Evolutionary conservation across 2,888 invertebrate species (phyloP).

Genomic region (Zonitis immaculata): DNA sequence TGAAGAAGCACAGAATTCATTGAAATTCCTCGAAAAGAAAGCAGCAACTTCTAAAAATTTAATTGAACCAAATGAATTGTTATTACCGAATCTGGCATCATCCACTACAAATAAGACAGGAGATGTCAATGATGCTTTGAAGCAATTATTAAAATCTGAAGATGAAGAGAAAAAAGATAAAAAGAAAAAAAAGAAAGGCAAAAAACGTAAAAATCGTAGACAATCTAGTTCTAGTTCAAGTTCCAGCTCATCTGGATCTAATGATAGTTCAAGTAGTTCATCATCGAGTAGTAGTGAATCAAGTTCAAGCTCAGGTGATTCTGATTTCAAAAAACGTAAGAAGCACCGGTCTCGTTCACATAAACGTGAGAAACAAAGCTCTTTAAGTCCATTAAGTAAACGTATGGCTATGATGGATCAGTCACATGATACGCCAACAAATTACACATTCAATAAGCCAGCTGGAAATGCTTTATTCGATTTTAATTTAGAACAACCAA

Average conservation of each 20-base stretch:
- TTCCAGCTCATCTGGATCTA: conserved; percentile 47
- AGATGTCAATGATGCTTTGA: conserved; percentile 63
- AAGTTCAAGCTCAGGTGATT: conserved; percentile 61
- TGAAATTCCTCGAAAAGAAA: conserved; percentile 75
- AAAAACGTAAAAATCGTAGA: conserved; percentile 62
- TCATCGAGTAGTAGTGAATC: conserved; percentile 56
- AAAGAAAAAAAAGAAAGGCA: conserved; percentile 60
- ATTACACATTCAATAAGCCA: conserved; percentile 68
- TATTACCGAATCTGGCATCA: conserved; percentile 57
- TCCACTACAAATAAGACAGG: conserved; percentile 45
- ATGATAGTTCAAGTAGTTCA: conserved; percentile 58
- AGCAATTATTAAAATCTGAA: conserved; percentile 56
- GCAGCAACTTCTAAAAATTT: conserved; percentile 52
- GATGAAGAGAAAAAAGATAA: conserved; percentile 58
- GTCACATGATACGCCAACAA: conserved; percentile 50
- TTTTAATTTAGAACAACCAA: conserved; percentile 49
- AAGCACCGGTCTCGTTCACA: conserved; percentile 55
- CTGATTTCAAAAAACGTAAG: conserved; percentile 52
- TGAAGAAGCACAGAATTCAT: conserved; percentile 79
- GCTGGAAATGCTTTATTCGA: conserved; percentile 51
- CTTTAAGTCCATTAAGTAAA: conserved; percentile 76
- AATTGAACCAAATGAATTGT: conserved; percentile 59
- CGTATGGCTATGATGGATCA: conserved; percentile 72
- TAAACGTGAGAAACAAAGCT: conserved; percentile 61
- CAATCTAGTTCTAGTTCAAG: conserved; percentile 52